These are phyloP conservation scores for Chrysemys picta DNA, from an alignment of 2,113 vertebrate genomes.

Conservation along the genomic window DNA sequence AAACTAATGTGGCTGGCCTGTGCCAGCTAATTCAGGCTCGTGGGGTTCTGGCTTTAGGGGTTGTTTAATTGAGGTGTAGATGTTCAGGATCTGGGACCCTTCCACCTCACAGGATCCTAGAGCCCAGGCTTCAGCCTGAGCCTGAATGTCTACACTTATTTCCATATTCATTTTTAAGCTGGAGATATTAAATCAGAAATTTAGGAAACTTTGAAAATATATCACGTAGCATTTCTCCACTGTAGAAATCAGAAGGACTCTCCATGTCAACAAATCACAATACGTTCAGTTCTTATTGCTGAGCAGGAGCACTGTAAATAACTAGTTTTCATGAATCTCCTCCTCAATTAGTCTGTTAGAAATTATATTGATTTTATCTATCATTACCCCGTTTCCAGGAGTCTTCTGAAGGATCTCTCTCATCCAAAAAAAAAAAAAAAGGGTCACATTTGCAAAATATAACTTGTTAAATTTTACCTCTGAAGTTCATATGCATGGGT, in stretches of 20 bases:
- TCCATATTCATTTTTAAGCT: neutral
- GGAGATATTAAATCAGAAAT: neutral
- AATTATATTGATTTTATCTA: neutral
- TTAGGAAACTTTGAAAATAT: neutral
- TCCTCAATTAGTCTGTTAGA: neutral
- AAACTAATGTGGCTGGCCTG: no score
- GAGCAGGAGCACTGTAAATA: neutral
- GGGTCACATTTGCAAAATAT: neutral
- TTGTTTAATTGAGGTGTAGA: neutral
- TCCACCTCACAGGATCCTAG: neutral
- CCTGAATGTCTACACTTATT: neutral
- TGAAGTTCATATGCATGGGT: neutral
- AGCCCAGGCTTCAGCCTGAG: neutral
- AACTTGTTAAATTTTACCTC: neutral
- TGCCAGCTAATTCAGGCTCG: no score
- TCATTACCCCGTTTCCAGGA: neutral
- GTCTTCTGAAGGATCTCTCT: no score
- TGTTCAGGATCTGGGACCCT: neutral
- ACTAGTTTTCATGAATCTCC: neutral
- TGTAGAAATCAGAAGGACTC: neutral
- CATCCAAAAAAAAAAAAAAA: no score
- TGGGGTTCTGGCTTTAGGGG: no score
- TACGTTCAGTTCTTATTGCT: neutral
- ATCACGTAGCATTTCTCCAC: neutral
- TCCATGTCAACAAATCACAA: fast-evolving